Evolutionary conservation across 2,797 vertebrate species (phyloP).

Genomic region (Sebastiscus albofasciatus): DNA sequence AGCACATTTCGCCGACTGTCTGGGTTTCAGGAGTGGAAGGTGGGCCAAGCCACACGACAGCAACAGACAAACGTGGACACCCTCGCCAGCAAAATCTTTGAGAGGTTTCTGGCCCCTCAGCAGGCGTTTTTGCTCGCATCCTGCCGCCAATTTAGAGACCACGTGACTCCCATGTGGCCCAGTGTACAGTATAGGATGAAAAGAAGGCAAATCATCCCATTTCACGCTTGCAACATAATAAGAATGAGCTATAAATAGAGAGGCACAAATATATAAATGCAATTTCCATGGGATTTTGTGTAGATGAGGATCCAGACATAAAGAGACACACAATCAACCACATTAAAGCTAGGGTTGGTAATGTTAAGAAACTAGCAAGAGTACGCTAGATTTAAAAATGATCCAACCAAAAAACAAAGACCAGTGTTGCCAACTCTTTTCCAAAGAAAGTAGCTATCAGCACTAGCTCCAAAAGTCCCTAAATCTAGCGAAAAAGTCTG

Average conservation of each 20-base stretch:
- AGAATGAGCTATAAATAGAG: constrained; percentile 17
- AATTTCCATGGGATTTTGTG: not conserved
- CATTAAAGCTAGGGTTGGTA: not conserved
- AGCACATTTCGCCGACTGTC: constrained; percentile 9
- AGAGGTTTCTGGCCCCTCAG: constrained; percentile 31
- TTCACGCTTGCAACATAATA: constrained; percentile 21
- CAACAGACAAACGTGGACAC: not conserved
- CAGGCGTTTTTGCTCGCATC: not conserved
- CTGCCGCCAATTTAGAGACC: constrained; percentile 43
- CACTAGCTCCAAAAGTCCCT: not conserved
- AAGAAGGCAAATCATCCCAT: constrained; percentile 31
- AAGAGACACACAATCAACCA: not conserved
- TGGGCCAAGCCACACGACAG: constrained; percentile 21
- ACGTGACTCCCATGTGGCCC: not conserved
- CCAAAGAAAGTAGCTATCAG: not conserved
- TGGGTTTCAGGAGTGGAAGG: constrained; percentile 4
- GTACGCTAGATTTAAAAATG: not conserved
- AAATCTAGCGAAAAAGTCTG: too few relatives aligned
- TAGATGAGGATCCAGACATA: not conserved
- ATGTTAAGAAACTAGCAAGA: not conserved
- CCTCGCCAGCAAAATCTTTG: constrained; percentile 27
- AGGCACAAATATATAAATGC: not conserved
- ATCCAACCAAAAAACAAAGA: not conserved
- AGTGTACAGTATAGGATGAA: constrained; percentile 23
- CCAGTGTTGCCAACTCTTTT: not conserved